Evolutionary conservation across 37 sponge, comb jelly and placozoan species (phyloP).

Genomic region (Bolinopsis microptera): DNA sequence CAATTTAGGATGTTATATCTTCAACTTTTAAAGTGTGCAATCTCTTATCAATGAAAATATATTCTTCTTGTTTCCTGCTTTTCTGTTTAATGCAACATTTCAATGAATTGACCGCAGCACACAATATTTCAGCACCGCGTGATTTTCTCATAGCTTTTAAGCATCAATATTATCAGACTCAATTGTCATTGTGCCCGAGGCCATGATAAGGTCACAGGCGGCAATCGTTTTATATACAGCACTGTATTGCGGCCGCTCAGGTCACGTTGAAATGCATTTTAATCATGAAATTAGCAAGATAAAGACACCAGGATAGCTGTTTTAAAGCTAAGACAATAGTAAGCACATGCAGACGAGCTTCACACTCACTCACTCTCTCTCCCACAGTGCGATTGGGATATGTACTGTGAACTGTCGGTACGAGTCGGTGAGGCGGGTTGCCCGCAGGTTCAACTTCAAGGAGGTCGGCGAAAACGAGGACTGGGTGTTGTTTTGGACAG

Average conservation of each 20-base stretch:
- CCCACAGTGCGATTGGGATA: conserved; percentile 45
- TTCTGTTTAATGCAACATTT: too few relatives aligned
- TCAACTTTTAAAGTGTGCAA: too few relatives aligned
- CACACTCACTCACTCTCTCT: background rate
- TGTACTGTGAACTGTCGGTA: conserved; percentile 33
- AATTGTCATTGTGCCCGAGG: too few relatives aligned
- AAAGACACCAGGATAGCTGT: background rate
- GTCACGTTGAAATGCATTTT: conserved; percentile 81
- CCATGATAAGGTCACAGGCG: too few relatives aligned
- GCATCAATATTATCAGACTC: too few relatives aligned
- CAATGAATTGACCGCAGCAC: too few relatives aligned
- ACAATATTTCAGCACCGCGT: too few relatives aligned
- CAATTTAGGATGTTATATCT: too few relatives aligned
- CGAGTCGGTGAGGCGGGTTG: conserved; percentile 80
- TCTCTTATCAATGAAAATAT: too few relatives aligned
- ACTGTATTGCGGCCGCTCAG: conserved; percentile 67
- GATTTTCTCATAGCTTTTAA: too few relatives aligned
- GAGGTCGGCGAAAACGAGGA: conserved; percentile 82
- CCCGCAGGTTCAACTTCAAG: conserved; percentile 80
- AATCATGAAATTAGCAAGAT: conserved; percentile 94
- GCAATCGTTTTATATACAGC: background rate
- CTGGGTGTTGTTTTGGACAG: conserved; percentile 91
- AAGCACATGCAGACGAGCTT: background rate
- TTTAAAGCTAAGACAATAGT: background rate
- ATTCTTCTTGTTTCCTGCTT: too few relatives aligned